A percentile compares a stretch with the other conserved stretches of the same genome.
Conservation (phyloP, 2,113 vertebrate species). For the Poeciliopsis prolifica region DNA sequence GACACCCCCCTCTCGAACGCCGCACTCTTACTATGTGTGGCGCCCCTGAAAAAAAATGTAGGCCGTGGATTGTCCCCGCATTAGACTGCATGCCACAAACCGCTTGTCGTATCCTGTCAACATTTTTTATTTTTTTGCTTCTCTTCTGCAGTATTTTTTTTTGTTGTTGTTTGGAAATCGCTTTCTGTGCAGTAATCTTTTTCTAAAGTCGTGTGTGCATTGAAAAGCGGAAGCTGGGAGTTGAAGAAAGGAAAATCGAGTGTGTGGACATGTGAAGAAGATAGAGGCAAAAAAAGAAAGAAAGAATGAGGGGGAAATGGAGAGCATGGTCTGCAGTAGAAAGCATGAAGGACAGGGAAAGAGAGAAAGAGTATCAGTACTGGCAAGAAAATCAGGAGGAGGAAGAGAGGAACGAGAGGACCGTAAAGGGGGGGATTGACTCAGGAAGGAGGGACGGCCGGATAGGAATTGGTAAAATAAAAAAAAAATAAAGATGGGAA, state of each 20-base stretch:
- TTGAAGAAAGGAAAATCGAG: constrained; percentile 36
- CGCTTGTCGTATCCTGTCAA: constrained; percentile 54
- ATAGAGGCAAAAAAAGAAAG: constrained; percentile 51
- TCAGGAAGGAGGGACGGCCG: constrained; percentile 67
- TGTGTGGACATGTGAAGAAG: constrained; percentile 68
- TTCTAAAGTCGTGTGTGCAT: constrained; percentile 12
- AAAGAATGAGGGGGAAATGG: constrained; percentile 64
- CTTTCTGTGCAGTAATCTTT: constrained; percentile 8
- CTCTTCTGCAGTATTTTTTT: constrained; percentile 45
- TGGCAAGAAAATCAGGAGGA: constrained; percentile 63
- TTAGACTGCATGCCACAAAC: constrained; percentile 59
- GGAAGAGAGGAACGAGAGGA: constrained; percentile 55
- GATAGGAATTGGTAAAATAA: constrained; percentile 71
- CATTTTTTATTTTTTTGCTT: constrained; percentile 54
- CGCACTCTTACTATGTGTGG: constrained; percentile 46
- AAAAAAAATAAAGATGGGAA: constrained; percentile 52
- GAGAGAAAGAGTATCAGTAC: constrained; percentile 62
- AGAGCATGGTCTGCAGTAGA: constrained; percentile 71
- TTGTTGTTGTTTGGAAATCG: constrained; percentile 23
- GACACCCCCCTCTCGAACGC: constrained; percentile 37
- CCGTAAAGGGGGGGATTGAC: constrained; percentile 62
- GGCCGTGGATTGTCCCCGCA: constrained; percentile 66
- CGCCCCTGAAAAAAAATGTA: constrained; percentile 59
- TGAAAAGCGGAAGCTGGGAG: constrained; percentile 23
- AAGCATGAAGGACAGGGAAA: constrained; percentile 48